Conservation (phyloP, 2,888 invertebrate genomes). For the Catocala nupta region DNA sequence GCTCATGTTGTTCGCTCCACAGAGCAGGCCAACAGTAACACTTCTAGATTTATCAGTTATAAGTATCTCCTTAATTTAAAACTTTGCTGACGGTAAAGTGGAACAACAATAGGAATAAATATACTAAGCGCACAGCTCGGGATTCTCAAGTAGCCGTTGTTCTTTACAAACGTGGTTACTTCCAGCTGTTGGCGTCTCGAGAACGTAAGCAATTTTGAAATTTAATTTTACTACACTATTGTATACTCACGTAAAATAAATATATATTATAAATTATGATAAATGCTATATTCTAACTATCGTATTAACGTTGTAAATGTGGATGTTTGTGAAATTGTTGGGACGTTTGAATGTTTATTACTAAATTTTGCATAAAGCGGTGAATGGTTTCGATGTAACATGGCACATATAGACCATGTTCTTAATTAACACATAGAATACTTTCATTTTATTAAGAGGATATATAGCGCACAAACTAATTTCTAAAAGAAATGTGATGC, state of each 20-base stretch:
- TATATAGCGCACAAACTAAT: too few species aligned
- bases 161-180: slow-evolving; percentile 31
- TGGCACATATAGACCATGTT: too few species aligned
- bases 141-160: slow-evolving; percentile 26
- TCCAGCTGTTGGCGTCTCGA: slow-evolving; percentile 37
- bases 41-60: slow-evolving; percentile 45
- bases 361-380: too few species aligned
- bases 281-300: too few species aligned
- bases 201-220: slow-evolving; percentile 42
- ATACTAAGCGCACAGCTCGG: slow-evolving; percentile 28
- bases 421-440: too few species aligned
- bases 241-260: slow-evolving; percentile 12
- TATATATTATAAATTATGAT: slow-evolving; percentile 4
- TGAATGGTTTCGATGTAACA: too few species aligned
- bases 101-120: slow-evolving; percentile 46
- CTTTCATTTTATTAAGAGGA: too few species aligned
- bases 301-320: too few species aligned
- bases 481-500: too few species aligned
- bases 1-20: slow-evolving; percentile 13
- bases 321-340: too few species aligned
- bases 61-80: slow-evolving; percentile 47
- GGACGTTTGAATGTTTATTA: too few species aligned
- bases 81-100: slow-evolving; percentile 35
- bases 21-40: slow-evolving; percentile 28
- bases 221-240: slow-evolving; percentile 39